A percentile compares a stretch with the other conserved stretches of the same genome.
These are phyloP conservation scores for Picathartes gymnocephalus DNA, from an alignment of 2,113 vertebrate species.

Conservation along the genomic window DNA sequence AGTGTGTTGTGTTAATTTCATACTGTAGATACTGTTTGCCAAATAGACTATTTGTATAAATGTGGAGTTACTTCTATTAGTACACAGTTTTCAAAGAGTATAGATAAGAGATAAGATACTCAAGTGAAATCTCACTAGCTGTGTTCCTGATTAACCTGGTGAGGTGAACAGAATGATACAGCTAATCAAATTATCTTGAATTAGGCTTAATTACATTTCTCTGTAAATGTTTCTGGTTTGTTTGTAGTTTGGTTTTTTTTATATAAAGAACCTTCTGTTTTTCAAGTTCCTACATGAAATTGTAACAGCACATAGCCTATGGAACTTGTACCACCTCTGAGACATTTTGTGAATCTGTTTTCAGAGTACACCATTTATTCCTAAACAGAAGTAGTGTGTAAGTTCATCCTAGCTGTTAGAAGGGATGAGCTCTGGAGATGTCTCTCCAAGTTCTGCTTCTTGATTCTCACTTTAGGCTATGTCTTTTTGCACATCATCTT, in stretches of 20 bases:
- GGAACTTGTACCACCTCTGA: background rate
- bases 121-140: background rate
- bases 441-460: background rate
- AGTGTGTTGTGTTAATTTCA: background rate
- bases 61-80: background rate
- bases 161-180: background rate
- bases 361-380: background rate
- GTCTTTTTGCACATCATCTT: background rate
- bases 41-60: background rate
- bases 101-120: background rate
- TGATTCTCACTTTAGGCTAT: background rate
- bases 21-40: background rate
- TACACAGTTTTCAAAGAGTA: background rate
- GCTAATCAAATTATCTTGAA: background rate
- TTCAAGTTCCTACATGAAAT: background rate
- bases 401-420: background rate
- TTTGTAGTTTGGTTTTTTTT: background rate
- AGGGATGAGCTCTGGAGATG: background rate
- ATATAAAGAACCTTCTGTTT: background rate
- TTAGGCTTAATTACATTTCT: background rate
- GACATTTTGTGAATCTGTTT: background rate
- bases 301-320: background rate
- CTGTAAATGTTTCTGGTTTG: background rate
- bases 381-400: background rate
- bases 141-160: background rate